Conservation (phyloP, 2,113 vertebrate genomes). For the Paedocypris sp. region DNA sequence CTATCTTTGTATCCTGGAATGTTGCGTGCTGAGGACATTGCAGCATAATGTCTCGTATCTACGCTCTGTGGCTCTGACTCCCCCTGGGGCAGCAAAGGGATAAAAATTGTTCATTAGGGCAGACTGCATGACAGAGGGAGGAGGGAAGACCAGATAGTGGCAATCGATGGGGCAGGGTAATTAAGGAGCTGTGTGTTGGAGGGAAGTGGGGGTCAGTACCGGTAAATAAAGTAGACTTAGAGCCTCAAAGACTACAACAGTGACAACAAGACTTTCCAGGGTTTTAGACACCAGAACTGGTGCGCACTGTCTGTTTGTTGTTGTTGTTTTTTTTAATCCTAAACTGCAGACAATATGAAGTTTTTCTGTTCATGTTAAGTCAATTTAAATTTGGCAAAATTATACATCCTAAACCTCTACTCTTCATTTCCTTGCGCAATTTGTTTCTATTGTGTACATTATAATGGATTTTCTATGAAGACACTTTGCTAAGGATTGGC, state of each 20-base stretch:
- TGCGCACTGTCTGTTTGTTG: no score
- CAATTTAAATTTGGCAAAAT: no score
- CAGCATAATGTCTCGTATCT: background rate
- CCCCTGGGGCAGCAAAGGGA: background rate
- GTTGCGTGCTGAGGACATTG: background rate
- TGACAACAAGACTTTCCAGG: slow-evolving; percentile 44
- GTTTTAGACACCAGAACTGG: no score
- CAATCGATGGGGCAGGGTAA: slow-evolving; percentile 70
- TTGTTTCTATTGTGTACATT: no score
- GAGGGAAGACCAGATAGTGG: slow-evolving; percentile 45
- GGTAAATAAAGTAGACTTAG: slow-evolving; percentile 63
- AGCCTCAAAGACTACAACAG: slow-evolving; percentile 56
- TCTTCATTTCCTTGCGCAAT: no score
- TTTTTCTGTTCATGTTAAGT: no score
- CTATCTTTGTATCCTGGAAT: background rate
- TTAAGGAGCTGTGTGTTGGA: slow-evolving; percentile 60
- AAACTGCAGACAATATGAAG: no score
- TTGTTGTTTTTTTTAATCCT: no score
- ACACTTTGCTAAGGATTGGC: no score
- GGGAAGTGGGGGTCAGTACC: slow-evolving; percentile 47
- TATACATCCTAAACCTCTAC: no score
- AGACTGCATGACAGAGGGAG: slow-evolving; percentile 8
- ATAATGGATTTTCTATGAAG: no score
- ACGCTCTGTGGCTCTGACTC: background rate
- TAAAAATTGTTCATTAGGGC: slow-evolving; percentile 65